Conservation (phyloP, 2,888 invertebrate genomes). For the Chrysomela aeneicollis region DNA sequence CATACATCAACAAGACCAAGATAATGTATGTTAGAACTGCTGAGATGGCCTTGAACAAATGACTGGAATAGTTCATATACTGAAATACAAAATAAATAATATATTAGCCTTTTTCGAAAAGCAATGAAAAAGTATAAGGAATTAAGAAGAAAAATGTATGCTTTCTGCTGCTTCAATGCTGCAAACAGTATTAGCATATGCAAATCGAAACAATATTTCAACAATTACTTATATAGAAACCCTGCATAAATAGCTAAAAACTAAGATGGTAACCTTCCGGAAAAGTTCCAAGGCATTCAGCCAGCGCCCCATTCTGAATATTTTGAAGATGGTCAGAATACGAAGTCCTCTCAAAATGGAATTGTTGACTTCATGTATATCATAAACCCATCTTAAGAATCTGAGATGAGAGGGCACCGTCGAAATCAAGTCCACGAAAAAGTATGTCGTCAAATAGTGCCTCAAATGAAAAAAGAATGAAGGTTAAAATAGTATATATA, state of each 20-base stretch:
- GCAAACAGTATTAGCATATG: no score
- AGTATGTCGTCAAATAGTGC: slow-evolving; percentile 1
- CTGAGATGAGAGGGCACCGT: not conserved
- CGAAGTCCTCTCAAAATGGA: not conserved
- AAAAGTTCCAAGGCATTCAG: slow-evolving; percentile 7
- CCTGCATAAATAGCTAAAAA: no score
- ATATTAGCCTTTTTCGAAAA: no score
- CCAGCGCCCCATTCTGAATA: slow-evolving; percentile 10
- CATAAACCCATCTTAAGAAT: not conserved
- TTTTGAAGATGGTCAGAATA: not conserved
- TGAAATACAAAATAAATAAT: slow-evolving; percentile 10
- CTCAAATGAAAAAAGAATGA: slow-evolving; percentile 1
- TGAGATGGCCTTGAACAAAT: slow-evolving; percentile 22
- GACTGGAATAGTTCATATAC: slow-evolving; percentile 23
- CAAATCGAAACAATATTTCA: no score
- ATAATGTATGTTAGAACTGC: slow-evolving; percentile 13
- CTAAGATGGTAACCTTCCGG: not conserved
- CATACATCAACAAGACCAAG: slow-evolving; percentile 14
- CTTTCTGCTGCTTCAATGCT: no score
- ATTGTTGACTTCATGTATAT: not conserved
- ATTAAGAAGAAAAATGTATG: no score
- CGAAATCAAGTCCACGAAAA: not conserved
- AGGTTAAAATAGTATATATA: no score
- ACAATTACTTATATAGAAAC: no score
- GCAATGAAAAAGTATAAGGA: no score